Conservation (phyloP, 2,113 vertebrate species). For the Rhinogobius similis region DNA sequence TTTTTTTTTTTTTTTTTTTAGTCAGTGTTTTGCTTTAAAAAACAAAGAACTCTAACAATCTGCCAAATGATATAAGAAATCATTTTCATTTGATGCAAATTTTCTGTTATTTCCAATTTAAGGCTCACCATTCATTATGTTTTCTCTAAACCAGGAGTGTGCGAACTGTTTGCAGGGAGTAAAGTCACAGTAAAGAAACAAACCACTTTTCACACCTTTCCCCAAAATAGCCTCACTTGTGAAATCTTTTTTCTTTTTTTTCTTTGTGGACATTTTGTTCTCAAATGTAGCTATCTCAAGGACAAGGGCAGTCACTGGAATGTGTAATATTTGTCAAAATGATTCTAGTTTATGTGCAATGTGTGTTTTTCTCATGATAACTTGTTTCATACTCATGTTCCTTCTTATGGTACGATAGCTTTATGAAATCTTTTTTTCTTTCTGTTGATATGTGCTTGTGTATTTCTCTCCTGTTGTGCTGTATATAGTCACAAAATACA, state of each 20-base stretch:
- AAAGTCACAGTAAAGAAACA: no score
- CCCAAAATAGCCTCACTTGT: background rate
- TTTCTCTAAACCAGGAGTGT: background rate
- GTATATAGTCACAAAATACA: conserved; percentile 63
- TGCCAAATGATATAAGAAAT: no score
- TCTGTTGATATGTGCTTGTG: conserved; percentile 51
- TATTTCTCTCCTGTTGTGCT: conserved; percentile 71
- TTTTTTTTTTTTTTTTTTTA: background rate
- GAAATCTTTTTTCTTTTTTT: background rate
- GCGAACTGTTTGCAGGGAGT: background rate
- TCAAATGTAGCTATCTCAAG: conserved; percentile 36
- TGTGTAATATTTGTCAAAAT: conserved; percentile 21
- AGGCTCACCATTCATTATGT: background rate
- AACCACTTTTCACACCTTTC: no score
- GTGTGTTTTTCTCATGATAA: conserved; percentile 39
- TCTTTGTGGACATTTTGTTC: conserved; percentile 30
- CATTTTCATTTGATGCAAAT: background rate
- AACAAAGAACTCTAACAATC: no score
- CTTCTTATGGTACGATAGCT: conserved; percentile 73
- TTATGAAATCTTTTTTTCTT: conserved; percentile 45
- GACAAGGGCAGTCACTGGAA: conserved; percentile 19
- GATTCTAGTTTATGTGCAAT: conserved; percentile 52
- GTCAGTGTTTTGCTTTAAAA: no score
- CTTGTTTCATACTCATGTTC: conserved; percentile 28
- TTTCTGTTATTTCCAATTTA: background rate